Conservation (phyloP, 1,140 invertebrate genomes). For the Drosophila funebris region DNA sequence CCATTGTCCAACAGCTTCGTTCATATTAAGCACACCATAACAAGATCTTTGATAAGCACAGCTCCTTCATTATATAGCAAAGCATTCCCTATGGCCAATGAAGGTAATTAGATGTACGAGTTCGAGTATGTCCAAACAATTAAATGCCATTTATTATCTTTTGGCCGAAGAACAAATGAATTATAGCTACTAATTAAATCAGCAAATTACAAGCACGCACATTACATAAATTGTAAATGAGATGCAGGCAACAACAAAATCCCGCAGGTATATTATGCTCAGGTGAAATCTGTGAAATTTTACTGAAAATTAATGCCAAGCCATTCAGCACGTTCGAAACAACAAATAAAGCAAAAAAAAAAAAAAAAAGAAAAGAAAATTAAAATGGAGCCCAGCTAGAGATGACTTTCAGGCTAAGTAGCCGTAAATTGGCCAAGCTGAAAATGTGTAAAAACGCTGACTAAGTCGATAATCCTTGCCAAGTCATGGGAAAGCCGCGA, state of each 20-base stretch:
- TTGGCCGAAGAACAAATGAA: constrained; percentile 62
- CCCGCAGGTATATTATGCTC: constrained; percentile 28
- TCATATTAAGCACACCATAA: constrained; percentile 67
- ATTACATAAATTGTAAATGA: constrained; percentile 74
- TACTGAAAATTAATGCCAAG: constrained; percentile 14
- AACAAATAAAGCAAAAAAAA: neutral
- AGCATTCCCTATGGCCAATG: constrained; percentile 13
- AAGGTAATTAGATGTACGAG: constrained; percentile 50
- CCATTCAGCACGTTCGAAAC: constrained; percentile 16
- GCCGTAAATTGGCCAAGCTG: constrained; percentile 22
- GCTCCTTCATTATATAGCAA: constrained; percentile 12
- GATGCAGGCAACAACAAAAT: constrained; percentile 9
- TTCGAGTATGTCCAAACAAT: constrained; percentile 57
- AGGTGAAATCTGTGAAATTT: constrained; percentile 12
- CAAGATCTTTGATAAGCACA: constrained; percentile 63
- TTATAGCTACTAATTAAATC: constrained; percentile 79
- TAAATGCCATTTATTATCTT: constrained; percentile 78
- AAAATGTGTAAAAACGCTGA: constrained; percentile 22
- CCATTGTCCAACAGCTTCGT: constrained; percentile 23
- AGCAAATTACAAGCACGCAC: constrained; percentile 78
- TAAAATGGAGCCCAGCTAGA: constrained; percentile 1
- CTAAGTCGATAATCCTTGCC: constrained; percentile 6
- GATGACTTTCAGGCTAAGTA: neutral
- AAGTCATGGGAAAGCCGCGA: neutral
- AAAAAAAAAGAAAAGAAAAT: neutral